Base-by-base conservation (phyloP, 2,113 vertebrate species). In the Myrmophylax atrothorax region DNA sequence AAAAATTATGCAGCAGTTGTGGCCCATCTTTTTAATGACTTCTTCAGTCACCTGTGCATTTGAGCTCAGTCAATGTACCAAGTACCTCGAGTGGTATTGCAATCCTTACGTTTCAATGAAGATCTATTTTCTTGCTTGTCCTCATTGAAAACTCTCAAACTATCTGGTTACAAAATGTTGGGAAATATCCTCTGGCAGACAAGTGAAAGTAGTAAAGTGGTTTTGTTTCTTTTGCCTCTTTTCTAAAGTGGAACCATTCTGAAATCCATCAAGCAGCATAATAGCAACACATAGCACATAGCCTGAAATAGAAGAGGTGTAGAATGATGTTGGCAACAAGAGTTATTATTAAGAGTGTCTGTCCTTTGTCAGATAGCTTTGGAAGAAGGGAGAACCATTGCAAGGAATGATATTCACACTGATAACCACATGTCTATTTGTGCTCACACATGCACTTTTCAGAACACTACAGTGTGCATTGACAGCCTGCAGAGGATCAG, bases 141-240 rank as follows among this genome's bases (percentile, higher is more conserved):
- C 13, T 96, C 49, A 70, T n/a, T 89, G 87, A 95, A 89, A 72
- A 12, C 44, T 96, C 56, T 72, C 37, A 75, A 75, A 85, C 68
- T 63, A 87, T 67, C 63, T 73, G 44, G 53, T 94, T 93, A 64
- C n/a, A 46, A 74, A 87, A 80, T 67, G 37, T 77, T 67, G 83
- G n/a, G 80, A 94, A 96, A 93, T 77, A 83, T 50, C 62, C 62
- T 90, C 67, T 93, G 80, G 72, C 66, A 91, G 46, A 12, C 49
- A 87, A 97, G 63, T 79, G 69, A 76, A 91, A 77, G 68, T 55
- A 94, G 73, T 67, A 91, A 89, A 93, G 62, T 46, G 5, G 44
- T 76, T 94, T 85, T 90, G 42, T 91, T 89, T 93, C 66, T 89
- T 94, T 88, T 79, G 6, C 47, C 42, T 84, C 50, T 84, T 81